phyloP scores from a whole-genome alignment of 2,113 vertebrate genomes.

The Brachypodius melanocephalos region DNA sequence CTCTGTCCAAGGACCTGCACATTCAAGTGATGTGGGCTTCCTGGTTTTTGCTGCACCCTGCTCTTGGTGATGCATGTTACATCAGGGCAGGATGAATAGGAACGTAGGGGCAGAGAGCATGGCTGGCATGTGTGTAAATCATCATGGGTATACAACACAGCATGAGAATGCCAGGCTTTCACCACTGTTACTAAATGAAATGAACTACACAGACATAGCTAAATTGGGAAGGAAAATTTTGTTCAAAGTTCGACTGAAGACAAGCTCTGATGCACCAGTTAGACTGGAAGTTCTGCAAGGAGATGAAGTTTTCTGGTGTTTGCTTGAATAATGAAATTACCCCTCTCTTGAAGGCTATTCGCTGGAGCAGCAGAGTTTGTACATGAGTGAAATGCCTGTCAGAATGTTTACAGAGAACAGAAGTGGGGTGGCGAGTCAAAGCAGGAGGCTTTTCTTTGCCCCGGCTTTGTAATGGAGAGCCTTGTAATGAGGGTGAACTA shows the following conservation, averaged over 20 bases:
- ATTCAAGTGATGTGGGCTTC: neutral
- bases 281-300: neutral
- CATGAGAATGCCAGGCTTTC: neutral
- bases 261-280: neutral
- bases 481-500: slow-evolving; percentile 38
- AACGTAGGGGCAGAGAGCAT: rapidly evolving
- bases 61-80: neutral
- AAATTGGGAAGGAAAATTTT: rapidly evolving
- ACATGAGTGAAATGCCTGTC: slow-evolving; percentile 18
- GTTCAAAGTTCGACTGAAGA: neutral
- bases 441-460: slow-evolving; percentile 6
- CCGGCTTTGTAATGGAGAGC: slow-evolving; percentile 29
- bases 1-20: neutral
- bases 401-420: slow-evolving; percentile 59
- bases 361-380: neutral
- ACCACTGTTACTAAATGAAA: neutral
- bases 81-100: neutral
- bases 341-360: neutral
- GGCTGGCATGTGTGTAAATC: neutral
- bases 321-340: neutral
- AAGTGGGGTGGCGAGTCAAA: slow-evolving; percentile 2
- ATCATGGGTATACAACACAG: neutral
- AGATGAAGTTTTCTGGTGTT: neutral
- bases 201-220: neutral
- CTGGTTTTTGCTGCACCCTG: neutral